Percentiles rank a stretch among this genome's conserved stretches.
Conservation (phyloP, 2,888 invertebrate species). For the Gymnoscelis rufifasciata region DNA sequence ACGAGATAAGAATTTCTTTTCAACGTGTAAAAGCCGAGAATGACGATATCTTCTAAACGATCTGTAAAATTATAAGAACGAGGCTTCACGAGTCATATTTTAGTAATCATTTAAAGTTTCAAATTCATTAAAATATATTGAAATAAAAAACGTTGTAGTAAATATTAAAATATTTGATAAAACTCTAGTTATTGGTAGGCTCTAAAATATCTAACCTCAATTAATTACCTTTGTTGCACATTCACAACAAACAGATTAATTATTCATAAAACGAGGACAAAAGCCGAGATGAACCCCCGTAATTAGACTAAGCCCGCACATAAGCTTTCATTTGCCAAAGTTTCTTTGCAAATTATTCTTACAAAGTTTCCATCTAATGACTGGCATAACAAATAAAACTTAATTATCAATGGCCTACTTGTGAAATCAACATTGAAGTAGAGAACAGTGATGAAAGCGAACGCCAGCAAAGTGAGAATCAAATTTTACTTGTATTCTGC, state of each 20-base stretch:
- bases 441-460: constrained; percentile 42
- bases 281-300: constrained; percentile 36
- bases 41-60: constrained; percentile 43
- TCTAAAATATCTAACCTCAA: too few relatives aligned
- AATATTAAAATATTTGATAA: too few relatives aligned
- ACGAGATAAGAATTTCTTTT: constrained; percentile 1
- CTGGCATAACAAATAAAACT: constrained; percentile 50
- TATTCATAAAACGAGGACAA: constrained; percentile 29
- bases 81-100: constrained; percentile 25
- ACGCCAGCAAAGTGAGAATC: constrained; percentile 31
- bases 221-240: constrained; percentile 29
- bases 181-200: too few relatives aligned
- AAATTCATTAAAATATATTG: constrained; percentile 15
- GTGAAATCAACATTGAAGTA: constrained; percentile 31
- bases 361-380: constrained; percentile 46
- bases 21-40: constrained; percentile 1
- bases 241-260: constrained; percentile 28
- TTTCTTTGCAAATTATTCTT: constrained; percentile 42
- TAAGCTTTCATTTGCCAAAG: constrained; percentile 40
- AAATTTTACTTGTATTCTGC: constrained; percentile 23
- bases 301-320: constrained; percentile 46
- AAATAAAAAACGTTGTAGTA: constrained; percentile 24
- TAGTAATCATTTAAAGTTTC: constrained; percentile 41
- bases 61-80: constrained; percentile 36
- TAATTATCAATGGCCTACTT: constrained; percentile 52